Evolutionary conservation across 2,888 invertebrate species (phyloP), one percentile per base, ranked within the genome.

Genomic region (Latrodectus hesperus): DNA sequence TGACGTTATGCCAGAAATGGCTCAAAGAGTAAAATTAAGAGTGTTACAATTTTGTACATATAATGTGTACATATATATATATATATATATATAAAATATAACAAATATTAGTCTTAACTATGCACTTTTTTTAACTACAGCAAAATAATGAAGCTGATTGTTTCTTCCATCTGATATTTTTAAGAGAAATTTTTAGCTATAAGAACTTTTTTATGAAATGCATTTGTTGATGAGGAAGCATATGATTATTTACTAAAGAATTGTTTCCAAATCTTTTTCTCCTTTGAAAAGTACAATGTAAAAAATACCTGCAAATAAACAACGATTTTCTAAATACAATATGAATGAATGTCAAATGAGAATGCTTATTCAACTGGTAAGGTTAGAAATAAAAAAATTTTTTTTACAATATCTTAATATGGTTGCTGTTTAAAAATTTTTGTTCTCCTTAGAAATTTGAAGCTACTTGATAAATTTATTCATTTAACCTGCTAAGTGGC

Each of bases 41-140:
- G 55, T 86, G 80, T 86, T 79, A 80, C 74, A 80, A 71, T 80
- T 86, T 76, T 86, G 86, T 86, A 86, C 81, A 86, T 81, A 75
- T 74, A 65, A 52, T 72, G 77, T 86, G 86, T 86, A 81, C 75
- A 86, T 81, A 86, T 86, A 86, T 86, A 86, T 16, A 86, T 75
- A 86, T 75, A 77, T 81, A 68, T 49, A 49, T 38, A 81, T 78
- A 67, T 22, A 86, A 72, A 80, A 65, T 68, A 74, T 26, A 68
- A n/a, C 60, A 60, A 60, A 60, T 60, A 60, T 16, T 65, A 65
- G 38, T 76, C 60, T 75, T 80, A 73, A 81, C 72, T 81, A 86
- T 81, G 86, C 86, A 86, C 86, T 86, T 86, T 81, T 86, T 81
- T 85, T 74, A 79, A 60, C 49, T 49, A 60, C 68, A 22, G 68